Conservation (phyloP, 2,797 vertebrate genomes). For the Diplodus puntazzo region DNA sequence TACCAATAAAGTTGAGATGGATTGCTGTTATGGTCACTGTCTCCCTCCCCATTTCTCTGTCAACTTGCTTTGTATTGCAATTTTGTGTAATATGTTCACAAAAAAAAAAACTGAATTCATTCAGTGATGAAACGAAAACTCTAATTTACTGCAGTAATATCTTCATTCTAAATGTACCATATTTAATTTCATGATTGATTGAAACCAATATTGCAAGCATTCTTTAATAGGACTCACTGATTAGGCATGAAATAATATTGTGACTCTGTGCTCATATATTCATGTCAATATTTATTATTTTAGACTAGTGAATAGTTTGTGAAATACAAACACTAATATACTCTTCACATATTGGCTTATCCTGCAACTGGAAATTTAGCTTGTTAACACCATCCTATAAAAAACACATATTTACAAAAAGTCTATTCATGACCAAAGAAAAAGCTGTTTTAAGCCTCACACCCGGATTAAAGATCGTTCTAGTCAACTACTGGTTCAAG, state of each 20-base stretch:
- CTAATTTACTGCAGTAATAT: constrained; percentile 25
- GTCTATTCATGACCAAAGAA: too few relatives aligned
- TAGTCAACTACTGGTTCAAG: too few relatives aligned
- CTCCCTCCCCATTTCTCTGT: neutral
- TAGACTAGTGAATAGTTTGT: too few relatives aligned
- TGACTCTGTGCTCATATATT: neutral
- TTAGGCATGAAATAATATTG: neutral
- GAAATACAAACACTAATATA: too few relatives aligned
- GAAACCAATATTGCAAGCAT: neutral
- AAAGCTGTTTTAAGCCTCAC: too few relatives aligned
- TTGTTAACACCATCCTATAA: too few relatives aligned
- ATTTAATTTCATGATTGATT: constrained; percentile 11
- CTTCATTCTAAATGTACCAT: constrained; percentile 4
- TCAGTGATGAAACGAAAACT: constrained; percentile 10
- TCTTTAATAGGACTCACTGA: neutral
- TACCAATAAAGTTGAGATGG: neutral
- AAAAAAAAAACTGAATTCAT: neutral
- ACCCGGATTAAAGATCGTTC: too few relatives aligned
- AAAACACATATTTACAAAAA: too few relatives aligned
- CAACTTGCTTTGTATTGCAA: neutral
- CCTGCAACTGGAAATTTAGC: too few relatives aligned
- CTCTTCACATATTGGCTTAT: too few relatives aligned
- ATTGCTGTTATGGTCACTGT: neutral
- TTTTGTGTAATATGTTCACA: constrained; percentile 6
- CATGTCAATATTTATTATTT: neutral